These are phyloP conservation scores for Machaerirhynchus nigripectus DNA, from an alignment of 2,113 vertebrate genomes.

Conservation along the genomic window DNA sequence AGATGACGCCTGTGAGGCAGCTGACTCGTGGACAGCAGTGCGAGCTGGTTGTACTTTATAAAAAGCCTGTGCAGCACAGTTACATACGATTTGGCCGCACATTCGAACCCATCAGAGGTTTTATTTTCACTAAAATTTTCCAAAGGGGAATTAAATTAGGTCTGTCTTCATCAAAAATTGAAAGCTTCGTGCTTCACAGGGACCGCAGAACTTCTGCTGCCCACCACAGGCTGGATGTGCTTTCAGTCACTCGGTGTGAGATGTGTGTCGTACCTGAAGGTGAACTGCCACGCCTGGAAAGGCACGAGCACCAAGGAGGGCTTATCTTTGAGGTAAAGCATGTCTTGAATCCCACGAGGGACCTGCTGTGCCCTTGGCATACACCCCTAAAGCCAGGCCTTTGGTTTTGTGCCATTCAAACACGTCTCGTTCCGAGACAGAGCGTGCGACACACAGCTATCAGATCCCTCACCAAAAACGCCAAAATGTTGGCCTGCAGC, in stretches of 20 bases:
- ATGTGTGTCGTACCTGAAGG: background rate
- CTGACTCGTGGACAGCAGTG: background rate
- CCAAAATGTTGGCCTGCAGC: background rate
- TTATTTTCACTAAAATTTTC: background rate
- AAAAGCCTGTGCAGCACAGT: background rate
- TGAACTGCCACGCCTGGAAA: background rate
- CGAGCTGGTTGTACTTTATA: background rate
- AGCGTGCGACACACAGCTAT: background rate
- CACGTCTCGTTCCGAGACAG: background rate
- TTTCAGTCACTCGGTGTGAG: background rate
- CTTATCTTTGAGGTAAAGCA: background rate
- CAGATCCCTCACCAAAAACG: background rate
- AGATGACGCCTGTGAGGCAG: background rate
- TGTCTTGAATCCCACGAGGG: background rate
- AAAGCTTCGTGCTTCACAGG: background rate
- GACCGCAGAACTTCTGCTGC: background rate
- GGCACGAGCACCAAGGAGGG: background rate
- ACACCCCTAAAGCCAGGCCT: background rate
- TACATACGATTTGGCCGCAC: background rate
- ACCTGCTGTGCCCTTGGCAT: background rate
- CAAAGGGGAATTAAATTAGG: background rate
- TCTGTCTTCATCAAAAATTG: background rate
- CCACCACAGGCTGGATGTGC: background rate
- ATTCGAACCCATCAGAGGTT: background rate
- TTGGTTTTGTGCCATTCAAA: background rate